Evolutionary conservation across 1,140 invertebrate species (phyloP), one percentile per base, ranked within the genome.

Genomic region (Teleogryllus occipitalis): DNA sequence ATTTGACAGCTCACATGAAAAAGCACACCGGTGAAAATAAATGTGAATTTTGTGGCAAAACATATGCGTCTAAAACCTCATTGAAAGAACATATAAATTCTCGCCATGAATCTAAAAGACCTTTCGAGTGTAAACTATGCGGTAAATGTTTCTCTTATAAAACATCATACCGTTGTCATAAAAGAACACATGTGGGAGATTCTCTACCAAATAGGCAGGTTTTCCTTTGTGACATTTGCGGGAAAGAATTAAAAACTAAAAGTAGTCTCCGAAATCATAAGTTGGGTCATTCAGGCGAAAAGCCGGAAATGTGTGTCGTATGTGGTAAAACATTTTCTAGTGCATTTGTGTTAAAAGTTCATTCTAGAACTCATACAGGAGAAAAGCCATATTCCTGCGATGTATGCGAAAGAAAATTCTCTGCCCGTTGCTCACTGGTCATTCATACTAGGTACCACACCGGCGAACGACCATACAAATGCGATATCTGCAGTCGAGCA

Each of bases 401-500:
- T 8, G 21, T 77, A 47, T 77, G 76, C 21, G 47, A 83, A 12
- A 91, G 94, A 83, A 88, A 91, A 10, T 96, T 96, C 85, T 93
- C 92, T 0, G 94, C 96, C 85, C 90, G 93, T 8, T 93, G 92
- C 65, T 90, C 89, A 65, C 87, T 94, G 18, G 90, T 93, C 79
- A 92, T 93, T 22, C 94, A 95, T 85, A 90, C 93, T 81, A 87
- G 93, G 82, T 91, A 91, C 82, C 93, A 95, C 86, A 93, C 92
- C 22, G 93, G 93, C 10, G 91, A 94, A 83, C 89, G 92, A 81
- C 93, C 93, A 0, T 94, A 93, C 84, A 89, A 89, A 82, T 95
- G 93, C 84, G 86, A 87, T 76, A 88, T 90, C 78, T 95, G 94
- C 84, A 85, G 87, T 7, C 90, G 93, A 83, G 90, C 89, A 0